Conservation (phyloP, 2,888 invertebrate genomes). For the Drosophila paramelanica region DNA sequence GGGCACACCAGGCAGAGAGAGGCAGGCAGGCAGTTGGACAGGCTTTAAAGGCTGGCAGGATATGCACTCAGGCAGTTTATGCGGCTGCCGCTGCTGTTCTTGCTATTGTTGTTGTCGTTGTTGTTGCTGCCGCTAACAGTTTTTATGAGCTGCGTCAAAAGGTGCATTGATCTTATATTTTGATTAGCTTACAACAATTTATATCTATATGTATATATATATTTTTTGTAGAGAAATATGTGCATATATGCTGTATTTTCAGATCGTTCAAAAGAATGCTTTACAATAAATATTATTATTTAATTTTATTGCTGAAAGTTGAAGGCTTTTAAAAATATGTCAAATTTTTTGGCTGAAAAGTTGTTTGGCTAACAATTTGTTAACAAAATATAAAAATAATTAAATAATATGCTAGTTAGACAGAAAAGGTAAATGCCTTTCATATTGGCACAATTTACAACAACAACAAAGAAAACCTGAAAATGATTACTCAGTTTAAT, state of each 20-base stretch:
- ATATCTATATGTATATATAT: background rate
- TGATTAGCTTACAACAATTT: constrained; percentile 30
- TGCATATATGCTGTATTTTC: background rate
- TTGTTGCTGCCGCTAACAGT: constrained; percentile 14
- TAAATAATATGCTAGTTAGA: background rate
- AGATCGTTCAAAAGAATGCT: background rate
- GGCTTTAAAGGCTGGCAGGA: constrained; percentile 67
- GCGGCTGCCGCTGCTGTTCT: constrained; percentile 5
- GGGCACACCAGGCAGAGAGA: constrained; percentile 1
- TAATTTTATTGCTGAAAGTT: constrained; percentile 7
- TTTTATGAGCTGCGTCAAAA: constrained; percentile 40
- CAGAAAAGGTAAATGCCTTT: no score
- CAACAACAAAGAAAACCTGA: no score
- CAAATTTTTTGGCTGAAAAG: constrained; percentile 3
- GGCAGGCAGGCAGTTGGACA: constrained; percentile 46
- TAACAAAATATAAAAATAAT: background rate
- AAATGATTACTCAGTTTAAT: no score
- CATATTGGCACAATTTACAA: no score
- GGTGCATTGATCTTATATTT: constrained; percentile 63
- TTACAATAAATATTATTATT: background rate
- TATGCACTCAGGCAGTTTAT: constrained; percentile 55
- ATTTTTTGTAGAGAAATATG: background rate
- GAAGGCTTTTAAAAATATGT: background rate
- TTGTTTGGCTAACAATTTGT: no score
- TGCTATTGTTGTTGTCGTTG: constrained; percentile 9